A percentile compares a stretch with the other conserved stretches of the same genome.
phyloP scores from a whole-genome alignment of 2,888 invertebrate species.

The Portevinia maculata region DNA sequence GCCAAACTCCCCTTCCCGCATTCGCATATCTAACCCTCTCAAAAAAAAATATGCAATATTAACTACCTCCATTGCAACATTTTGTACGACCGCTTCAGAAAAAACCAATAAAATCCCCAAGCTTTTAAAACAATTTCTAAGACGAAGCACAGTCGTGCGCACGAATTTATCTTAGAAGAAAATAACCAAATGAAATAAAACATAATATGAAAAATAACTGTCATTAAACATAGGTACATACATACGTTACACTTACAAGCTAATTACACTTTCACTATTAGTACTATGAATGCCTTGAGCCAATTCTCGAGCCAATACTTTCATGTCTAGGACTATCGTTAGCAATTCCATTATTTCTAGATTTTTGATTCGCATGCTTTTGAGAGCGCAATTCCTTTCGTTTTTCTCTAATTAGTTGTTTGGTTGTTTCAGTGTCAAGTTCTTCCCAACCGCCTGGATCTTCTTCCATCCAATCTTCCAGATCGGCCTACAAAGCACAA shows the following conservation, averaged over 20 bases:
- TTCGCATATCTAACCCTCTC: no score
- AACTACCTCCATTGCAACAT: no score
- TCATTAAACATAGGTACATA: neutral
- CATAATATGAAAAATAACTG: neutral
- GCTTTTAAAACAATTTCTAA: neutral
- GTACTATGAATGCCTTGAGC: conserved; percentile 53
- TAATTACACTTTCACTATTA: conserved; percentile 39
- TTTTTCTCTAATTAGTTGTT: conserved; percentile 82
- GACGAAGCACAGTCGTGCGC: neutral
- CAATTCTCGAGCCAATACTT: conserved; percentile 48
- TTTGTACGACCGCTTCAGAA: no score
- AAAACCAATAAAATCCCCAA: neutral
- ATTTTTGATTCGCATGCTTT: conserved; percentile 76
- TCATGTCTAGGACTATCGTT: conserved; percentile 68
- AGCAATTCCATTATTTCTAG: conserved; percentile 61
- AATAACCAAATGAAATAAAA: neutral
- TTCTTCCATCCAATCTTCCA: conserved; percentile 85
- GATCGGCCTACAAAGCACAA: conserved; percentile 81
- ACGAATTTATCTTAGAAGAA: neutral
- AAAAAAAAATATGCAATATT: no score
- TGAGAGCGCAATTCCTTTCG: conserved; percentile 81
- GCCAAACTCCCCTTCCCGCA: no score
- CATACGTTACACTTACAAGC: conserved; percentile 30
- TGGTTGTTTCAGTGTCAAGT: conserved; percentile 81
- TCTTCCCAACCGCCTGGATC: conserved; percentile 84